These are phyloP conservation scores for Dipodomys spectabilis DNA, from an alignment of 2,113 vertebrate genomes.

Conservation along the genomic window DNA sequence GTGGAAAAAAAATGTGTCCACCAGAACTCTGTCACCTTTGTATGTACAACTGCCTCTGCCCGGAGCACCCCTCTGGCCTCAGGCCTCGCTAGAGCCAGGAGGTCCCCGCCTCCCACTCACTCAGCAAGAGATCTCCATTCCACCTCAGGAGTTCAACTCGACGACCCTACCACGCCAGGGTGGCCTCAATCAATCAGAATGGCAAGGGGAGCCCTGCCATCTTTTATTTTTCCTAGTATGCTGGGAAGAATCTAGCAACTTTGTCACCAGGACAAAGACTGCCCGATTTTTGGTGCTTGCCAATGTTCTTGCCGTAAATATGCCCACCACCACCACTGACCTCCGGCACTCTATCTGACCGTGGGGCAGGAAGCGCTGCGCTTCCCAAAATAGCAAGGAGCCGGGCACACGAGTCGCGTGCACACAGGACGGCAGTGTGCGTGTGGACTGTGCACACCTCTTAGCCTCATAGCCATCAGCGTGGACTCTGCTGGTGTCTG, in stretches of 20 bases:
- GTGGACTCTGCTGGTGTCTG: too few relatives aligned
- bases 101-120: not conserved
- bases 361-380: not conserved
- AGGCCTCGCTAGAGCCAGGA: not conserved
- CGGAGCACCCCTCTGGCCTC: not conserved
- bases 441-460: too few relatives aligned
- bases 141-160: not conserved
- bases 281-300: not conserved
- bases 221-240: not conserved
- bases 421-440: too few relatives aligned
- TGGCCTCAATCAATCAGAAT: not conserved
- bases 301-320: not conserved
- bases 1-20: accelerated
- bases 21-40: not conserved
- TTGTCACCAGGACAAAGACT: not conserved
- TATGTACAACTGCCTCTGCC: not conserved
- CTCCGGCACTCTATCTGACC: not conserved
- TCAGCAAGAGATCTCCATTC: not conserved
- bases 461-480: too few relatives aligned
- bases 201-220: not conserved
- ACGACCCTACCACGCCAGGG: not conserved
- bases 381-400: not conserved
- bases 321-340: accelerated
- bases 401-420: too few relatives aligned
- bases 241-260: not conserved